Percentiles rank a stretch among this genome's conserved stretches.
Evolutionary conservation across 2,113 vertebrate genomes (phyloP).

Genomic region (Indicator indicator): DNA sequence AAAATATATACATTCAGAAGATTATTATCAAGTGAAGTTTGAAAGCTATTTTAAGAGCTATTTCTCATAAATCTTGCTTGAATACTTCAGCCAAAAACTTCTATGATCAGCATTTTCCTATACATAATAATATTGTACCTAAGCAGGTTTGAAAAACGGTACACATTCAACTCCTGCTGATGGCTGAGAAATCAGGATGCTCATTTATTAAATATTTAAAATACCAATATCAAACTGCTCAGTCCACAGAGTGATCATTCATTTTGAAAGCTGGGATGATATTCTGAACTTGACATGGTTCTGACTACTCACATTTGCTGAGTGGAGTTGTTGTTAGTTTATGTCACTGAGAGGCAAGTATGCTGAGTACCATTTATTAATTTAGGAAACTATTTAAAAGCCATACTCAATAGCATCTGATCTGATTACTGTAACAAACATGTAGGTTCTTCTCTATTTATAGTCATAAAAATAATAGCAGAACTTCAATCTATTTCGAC

Average conservation of each 20-base stretch:
- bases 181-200: not conserved
- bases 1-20: not conserved
- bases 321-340: not conserved
- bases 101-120: not conserved
- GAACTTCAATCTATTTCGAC: conserved; percentile 1
- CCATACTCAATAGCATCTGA: not conserved
- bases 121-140: not conserved
- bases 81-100: not conserved
- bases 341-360: conserved; percentile 35
- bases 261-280: not conserved
- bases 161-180: not conserved
- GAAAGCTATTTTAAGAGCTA: not conserved
- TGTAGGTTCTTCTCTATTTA: not conserved
- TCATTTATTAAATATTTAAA: not conserved
- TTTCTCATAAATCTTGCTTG: not conserved
- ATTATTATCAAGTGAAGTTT: not conserved
- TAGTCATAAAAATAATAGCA: conserved; percentile 6
- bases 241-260: not conserved
- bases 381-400: conserved; percentile 54
- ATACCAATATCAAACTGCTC: not conserved
- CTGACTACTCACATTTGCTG: conserved; percentile 15
- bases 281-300: not conserved
- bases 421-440: not conserved
- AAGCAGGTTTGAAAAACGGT: not conserved
- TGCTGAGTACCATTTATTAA: conserved; percentile 14